Base-by-base conservation (phyloP, 1,140 invertebrate species). In the Melanaphis sacchari region DNA sequence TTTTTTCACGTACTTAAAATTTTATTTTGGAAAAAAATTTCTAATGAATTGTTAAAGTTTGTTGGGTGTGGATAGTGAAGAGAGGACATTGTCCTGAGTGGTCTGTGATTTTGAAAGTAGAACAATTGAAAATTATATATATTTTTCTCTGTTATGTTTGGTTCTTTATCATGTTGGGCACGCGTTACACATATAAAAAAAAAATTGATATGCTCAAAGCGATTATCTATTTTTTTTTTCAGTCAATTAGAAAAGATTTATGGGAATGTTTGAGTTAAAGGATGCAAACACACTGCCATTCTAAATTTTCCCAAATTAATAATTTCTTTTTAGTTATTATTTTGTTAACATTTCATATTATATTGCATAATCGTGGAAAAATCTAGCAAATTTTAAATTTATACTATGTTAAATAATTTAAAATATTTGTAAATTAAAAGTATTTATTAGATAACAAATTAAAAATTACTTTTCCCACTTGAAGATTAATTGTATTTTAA, bases 271-370 rank as follows among this genome's bases (percentile, higher is more conserved):
- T 36, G 85, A 52, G 81, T 93, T 52, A 93, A 52, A 93, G 91
- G 91, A 93, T 93, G 66, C 91, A 85, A 93, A 93, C 46, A 93
- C 91, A 93, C 91, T 93, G 91, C 91, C 91, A 93, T 93, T 93
- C 91, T 93, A 54, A 93, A 93, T 93, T 93, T 93, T 84, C 91
- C 91, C 91, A 93, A 93, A 93, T 54, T 85, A 54, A 82, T 5
- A 46, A 93, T 85, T 84, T 93, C 52, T 93, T 84, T 85, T 93
- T 93, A 52, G 91, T 84, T 52, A 26, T 38, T 84, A 93, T 81
- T 82, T 91, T 93, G 81, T 93, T 93, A 82, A 93, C 66, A 93
- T 52, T 52, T 93, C 43, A 84, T 91, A 91, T 91, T 91, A 91
- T 46, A 66, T 92, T 82, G 43, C 66, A 89, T 90, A 66, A 90